Base-by-base conservation (phyloP, 2,113 vertebrate species). In the Otolemur garnettii region DNA sequence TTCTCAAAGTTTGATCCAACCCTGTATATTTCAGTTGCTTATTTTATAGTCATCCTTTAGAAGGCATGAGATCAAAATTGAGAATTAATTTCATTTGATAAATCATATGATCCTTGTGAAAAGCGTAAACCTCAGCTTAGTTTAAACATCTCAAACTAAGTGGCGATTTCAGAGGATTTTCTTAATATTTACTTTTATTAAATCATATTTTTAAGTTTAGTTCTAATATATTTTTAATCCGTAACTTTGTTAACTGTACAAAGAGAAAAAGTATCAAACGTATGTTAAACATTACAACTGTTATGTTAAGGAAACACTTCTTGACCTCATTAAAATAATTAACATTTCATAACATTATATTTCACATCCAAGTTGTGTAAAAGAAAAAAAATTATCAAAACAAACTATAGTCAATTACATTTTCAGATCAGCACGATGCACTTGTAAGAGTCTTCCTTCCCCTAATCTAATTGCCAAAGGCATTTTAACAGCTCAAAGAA, bases 341-440 rank as follows among this genome's bases (percentile, higher is more conserved):
- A 98, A 96, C 92, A 59, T 79, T 98, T 96, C n/a, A 68, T 91
- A 98, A 97, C 50, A 98, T 24, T 93, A 87, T 57, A 96, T 66
- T 93, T 98, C 72, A 87, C 72, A 79, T 91, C 64, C 71, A 97
- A 9, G 87, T 66, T 95, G 91, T 26, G 87, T 14, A 42, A 96
- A 94, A 96, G 93, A 97, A 53, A 78, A 64, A 82, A 96, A 94
- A 85, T 66, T 71, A 93, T 96, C 64, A 95, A 95, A 98, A 90
- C 21, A 93, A 95, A 94, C 42, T 85, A 85, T 10, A 96, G 97
- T 86, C 90, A 96, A 97, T 91, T 97, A 96, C 12, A 97, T 97
- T 98, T 98, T 96, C 10, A 98, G 92, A 97, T 95, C 69, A 98
- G 87, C 92, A 81, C 97, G 97, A 97, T 96, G 59, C 19, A 96